Evolutionary conservation across 2,113 vertebrate genomes (phyloP).

Genomic region (cattle (Bos taurus)): DNA sequence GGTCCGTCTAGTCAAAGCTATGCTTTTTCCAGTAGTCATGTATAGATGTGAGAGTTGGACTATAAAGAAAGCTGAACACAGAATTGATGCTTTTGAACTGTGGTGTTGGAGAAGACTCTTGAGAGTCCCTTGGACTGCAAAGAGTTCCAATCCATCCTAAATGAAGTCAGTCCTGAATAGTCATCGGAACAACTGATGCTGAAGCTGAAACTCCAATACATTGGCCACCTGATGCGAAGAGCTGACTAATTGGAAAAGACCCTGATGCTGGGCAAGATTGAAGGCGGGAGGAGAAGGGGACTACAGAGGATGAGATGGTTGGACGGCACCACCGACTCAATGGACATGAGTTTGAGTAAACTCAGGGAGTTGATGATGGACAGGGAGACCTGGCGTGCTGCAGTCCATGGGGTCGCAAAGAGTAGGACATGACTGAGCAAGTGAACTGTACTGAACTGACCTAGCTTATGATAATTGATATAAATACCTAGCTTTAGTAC

Average conservation of each 20-base stretch:
- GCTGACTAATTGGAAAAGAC: neutral
- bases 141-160: neutral
- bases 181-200: neutral
- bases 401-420: neutral
- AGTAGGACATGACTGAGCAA: neutral
- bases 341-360: neutral
- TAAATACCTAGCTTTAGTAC: neutral
- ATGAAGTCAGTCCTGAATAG: neutral
- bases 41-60: neutral
- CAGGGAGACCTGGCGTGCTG: neutral
- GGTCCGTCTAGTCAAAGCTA: neutral
- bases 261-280: neutral
- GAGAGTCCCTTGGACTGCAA: neutral
- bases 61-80: neutral
- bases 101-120: neutral
- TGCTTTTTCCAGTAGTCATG: neutral
- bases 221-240: neutral
- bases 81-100: neutral
- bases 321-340: neutral
- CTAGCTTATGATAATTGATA: neutral
- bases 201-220: neutral
- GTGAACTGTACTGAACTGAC: neutral
- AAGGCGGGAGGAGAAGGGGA: accelerated
- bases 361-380: neutral
- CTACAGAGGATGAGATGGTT: neutral